These are phyloP conservation scores for Monodelphis domestica DNA, from an alignment of 2,797 vertebrate genomes.

Conservation along the genomic window DNA sequence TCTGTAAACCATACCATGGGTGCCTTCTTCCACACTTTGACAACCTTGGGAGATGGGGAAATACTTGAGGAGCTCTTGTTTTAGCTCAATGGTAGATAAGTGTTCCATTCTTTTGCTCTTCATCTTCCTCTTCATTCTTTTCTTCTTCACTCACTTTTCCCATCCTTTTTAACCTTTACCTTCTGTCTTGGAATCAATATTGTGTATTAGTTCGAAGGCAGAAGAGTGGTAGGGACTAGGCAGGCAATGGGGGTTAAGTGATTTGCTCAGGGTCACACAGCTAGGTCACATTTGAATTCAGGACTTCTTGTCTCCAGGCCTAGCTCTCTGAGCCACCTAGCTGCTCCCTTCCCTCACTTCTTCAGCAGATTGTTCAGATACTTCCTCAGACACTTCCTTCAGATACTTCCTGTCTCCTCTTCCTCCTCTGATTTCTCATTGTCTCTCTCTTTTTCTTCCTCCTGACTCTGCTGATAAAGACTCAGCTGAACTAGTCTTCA, in stretches of 20 bases:
- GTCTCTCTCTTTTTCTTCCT: slow-evolving; percentile 89
- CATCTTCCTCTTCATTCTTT: slow-evolving; percentile 92
- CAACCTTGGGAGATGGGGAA: slow-evolving; percentile 96
- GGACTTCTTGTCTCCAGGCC: too few relatives aligned
- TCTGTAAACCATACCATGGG: slow-evolving; percentile 97
- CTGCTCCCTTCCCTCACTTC: slow-evolving; percentile 95
- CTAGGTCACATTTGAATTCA: too few relatives aligned
- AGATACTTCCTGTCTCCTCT: slow-evolving; percentile 91
- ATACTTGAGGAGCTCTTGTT: slow-evolving; percentile 97
- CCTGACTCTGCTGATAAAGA: slow-evolving; percentile 91
- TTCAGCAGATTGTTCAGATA: slow-evolving; percentile 93
- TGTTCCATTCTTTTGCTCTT: slow-evolving; percentile 93
- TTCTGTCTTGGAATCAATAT: too few relatives aligned
- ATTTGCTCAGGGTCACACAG: too few relatives aligned
- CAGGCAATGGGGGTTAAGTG: too few relatives aligned
- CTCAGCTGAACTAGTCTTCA: slow-evolving; percentile 94
- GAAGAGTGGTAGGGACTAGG: too few relatives aligned
- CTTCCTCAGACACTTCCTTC: slow-evolving; percentile 89
- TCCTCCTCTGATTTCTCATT: slow-evolving; percentile 91
- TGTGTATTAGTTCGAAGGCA: too few relatives aligned
- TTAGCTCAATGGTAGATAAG: slow-evolving; percentile 93
- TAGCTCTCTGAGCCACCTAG: too few relatives aligned
- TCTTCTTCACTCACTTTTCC: slow-evolving; percentile 96
- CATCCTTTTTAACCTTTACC: too few relatives aligned
- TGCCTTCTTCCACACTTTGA: slow-evolving; percentile 97